Base-by-base conservation (phyloP, 1,140 invertebrate genomes). In the Archegozetes longisetosus region DNA sequence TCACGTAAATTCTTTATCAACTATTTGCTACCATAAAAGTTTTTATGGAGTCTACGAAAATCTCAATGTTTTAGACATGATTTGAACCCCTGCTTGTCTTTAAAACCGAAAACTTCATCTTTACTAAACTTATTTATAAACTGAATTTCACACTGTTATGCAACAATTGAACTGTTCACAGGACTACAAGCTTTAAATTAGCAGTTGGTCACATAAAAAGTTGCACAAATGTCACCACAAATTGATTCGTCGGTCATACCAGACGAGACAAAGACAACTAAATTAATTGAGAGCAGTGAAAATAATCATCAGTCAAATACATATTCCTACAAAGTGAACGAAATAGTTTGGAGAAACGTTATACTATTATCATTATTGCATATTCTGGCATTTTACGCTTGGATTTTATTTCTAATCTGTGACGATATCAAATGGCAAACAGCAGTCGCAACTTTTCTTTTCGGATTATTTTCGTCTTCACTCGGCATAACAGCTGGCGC, bases 401-500 rank as follows among this genome's bases (percentile, higher is more conserved):
- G 84, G 1, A 93, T 84, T 67, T 76, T 93, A 0, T 77, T 81
- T 63, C 70, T 94, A 12, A 83, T 85, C 24, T 25, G 27, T 23
- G 2, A 9, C 9, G 80, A 81, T 0, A 86, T 88, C 23, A 85
- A 85, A 75, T 78, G 83, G 71, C 68, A 75, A 54, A 94, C 91
- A 2, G 75, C 79, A 56, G 49, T 82, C 23, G 85, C 58, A 56
- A 63, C 61, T 13, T 52, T 61, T 28, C 20, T 60, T 28, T 46
- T 64, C n/a, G 61, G 61, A 28, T 17, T 58, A 27, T 58, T 58
- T 27, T 58, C 57, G 13, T 58, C 57, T 20, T 58, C 57, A 13
- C 50, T 77, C 22, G 77, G 77, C 13, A 75, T 96, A 56, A 96
- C 92, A 14, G 92, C 88, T 29, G 92, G 92, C 22, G 88, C 88